phyloP scores from a whole-genome alignment of 2,888 invertebrate genomes.

The Endomychus coccineus region DNA sequence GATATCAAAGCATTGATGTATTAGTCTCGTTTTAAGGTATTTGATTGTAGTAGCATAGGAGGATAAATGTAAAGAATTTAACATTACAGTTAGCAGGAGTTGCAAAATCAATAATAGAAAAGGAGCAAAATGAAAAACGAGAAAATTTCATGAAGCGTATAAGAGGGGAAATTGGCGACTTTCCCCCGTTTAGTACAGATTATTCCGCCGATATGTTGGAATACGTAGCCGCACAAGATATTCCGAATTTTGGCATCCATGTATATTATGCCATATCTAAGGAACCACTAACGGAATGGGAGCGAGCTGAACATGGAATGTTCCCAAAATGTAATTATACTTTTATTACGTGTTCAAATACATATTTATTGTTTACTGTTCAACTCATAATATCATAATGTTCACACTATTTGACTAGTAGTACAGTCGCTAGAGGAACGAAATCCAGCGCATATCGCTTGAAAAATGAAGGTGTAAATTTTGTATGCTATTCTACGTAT shows the following conservation, averaged over 20 bases:
- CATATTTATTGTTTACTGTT: too few relatives aligned
- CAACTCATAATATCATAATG: too few relatives aligned
- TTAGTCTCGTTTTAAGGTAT: not conserved
- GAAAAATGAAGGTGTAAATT: too few relatives aligned
- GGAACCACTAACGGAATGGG: slow-evolving; percentile 43
- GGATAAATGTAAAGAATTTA: too few relatives aligned
- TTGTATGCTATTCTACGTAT: too few relatives aligned
- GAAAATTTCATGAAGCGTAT: slow-evolving; percentile 24
- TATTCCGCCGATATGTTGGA: slow-evolving; percentile 42
- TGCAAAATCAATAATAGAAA: slow-evolving; percentile 35
- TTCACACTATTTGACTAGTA: too few relatives aligned
- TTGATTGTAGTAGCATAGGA: not conserved
- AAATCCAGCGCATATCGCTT: too few relatives aligned
- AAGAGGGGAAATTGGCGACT: slow-evolving; percentile 30
- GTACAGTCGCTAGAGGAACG: too few relatives aligned
- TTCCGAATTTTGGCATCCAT: slow-evolving; percentile 46
- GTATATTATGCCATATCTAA: slow-evolving; percentile 47
- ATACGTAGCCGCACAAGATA: slow-evolving; percentile 45
- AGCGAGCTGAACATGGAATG: slow-evolving; percentile 34
- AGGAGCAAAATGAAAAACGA: slow-evolving; percentile 28
- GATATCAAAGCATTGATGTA: too few relatives aligned
- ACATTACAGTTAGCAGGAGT: slow-evolving; percentile 31
- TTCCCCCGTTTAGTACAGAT: slow-evolving; percentile 37
- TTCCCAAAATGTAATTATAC: slow-evolving; percentile 32
- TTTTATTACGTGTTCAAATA: too few relatives aligned